Base-by-base conservation (phyloP, 2,888 invertebrate species). In the Anorthoa munda region DNA sequence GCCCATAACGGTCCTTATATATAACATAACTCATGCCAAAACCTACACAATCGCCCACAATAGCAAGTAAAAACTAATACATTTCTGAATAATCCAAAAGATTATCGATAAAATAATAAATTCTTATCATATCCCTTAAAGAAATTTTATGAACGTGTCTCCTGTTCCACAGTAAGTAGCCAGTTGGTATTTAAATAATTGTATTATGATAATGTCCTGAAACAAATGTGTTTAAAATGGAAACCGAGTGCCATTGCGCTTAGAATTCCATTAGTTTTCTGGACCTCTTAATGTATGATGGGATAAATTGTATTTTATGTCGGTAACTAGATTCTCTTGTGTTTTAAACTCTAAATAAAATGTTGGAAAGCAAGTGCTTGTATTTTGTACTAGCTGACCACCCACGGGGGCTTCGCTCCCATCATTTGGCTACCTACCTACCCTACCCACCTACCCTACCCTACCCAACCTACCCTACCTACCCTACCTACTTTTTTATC, bases 161-260 rank as follows among this genome's bases (percentile, higher is more conserved):
- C 17, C 17, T 46, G 56, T 63, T 23, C 15, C 39, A 55, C 13
- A 59, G 39, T 68, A 76, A 79, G 69, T 72, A 77, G 75, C 46
- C 31, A 46, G 51, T 72, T 69, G 45, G 77, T 77, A 82, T 80
- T 80, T 79, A 72, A 84, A 84, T 80, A 84, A 72, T 82, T 77
- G 72, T 84, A 82, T 80, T 84, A 84, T 84, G 84, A 67, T 80
- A 84, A 84, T 84, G 53, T 23, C 59, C 50, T 15, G 56, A 64
- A 79, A 82, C 63, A 76, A 79, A 84, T 84, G 77, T 70, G 74
- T 78, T 76, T 76, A 66, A 76, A 82, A 84, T 84, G 77, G 63
- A 75, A 84, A 84, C 50, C 53, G 48, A 18, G 23, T 31, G 39
- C 63, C 76, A 78, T 80, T 71, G 72, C 71, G 75, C 69, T 75